Evolutionary conservation across 35 echinoderm and acorn worm genomes (phyloP).

Genomic region (Lytechinus variegatus): DNA sequence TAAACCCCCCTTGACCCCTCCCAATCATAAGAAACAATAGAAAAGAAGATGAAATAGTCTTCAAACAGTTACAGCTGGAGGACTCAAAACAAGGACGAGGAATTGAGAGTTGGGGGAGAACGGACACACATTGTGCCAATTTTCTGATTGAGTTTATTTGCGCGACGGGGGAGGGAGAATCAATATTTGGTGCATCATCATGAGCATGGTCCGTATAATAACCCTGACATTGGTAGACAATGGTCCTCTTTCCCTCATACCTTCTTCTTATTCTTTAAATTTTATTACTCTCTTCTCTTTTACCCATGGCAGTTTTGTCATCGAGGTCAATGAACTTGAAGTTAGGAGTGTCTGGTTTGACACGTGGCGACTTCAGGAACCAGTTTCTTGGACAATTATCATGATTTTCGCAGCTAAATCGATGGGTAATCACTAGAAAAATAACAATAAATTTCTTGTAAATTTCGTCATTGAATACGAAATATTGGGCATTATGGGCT

Average conservation of each 20-base stretch:
- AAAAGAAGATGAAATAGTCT: not conserved
- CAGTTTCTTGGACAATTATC: not conserved
- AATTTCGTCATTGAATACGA: too few species aligned
- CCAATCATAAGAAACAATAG: not conserved
- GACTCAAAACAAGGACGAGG: not conserved
- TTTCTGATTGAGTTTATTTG: not conserved
- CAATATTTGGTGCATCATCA: not conserved
- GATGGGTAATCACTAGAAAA: too few species aligned
- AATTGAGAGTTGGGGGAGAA: not conserved
- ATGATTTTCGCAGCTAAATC: too few species aligned
- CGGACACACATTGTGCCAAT: not conserved
- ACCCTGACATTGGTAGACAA: constrained; percentile 10
- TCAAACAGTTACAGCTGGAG: not conserved
- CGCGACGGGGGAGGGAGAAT: constrained; percentile 29
- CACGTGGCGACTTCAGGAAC: not conserved
- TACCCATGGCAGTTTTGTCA: not conserved
- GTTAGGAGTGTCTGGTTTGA: not conserved
- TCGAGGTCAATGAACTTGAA: not conserved
- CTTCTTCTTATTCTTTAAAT: too few species aligned
- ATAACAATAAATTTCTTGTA: too few species aligned
- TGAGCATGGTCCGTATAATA: not conserved
- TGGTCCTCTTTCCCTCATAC: not conserved
- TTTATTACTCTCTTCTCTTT: not conserved
- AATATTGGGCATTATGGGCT: too few species aligned
- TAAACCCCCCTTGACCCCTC: not conserved